Percentiles rank a stretch among this genome's conserved stretches.
phyloP scores from a whole-genome alignment of 2,113 vertebrate species.

The Pitta sordida region DNA sequence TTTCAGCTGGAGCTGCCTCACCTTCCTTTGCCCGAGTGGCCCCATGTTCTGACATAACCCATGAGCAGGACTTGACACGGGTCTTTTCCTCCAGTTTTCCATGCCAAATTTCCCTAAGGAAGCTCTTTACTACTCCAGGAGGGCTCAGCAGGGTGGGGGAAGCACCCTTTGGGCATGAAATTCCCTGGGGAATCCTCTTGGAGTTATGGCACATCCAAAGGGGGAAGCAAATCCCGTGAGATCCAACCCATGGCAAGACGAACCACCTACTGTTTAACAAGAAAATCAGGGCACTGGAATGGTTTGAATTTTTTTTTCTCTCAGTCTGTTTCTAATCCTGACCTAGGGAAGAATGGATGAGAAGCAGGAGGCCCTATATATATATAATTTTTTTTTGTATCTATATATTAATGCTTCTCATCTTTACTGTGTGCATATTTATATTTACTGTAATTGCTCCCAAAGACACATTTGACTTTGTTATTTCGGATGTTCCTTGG shows the following conservation, averaged over 20 bases:
- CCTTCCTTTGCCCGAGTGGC: not conserved
- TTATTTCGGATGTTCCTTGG: slow-evolving; percentile 8
- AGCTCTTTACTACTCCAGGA: not conserved
- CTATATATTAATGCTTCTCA: not conserved
- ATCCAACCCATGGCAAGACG: not conserved
- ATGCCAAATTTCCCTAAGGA: not conserved
- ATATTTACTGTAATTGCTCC: not conserved
- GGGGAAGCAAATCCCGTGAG: not conserved
- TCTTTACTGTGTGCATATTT: not conserved
- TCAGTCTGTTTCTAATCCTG: slow-evolving; percentile 37
- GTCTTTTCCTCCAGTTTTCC: not conserved
- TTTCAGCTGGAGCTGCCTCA: not conserved
- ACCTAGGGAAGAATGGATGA: not conserved
- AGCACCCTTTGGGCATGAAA: rapidly evolving
- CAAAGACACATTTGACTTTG: not conserved
- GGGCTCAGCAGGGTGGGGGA: rapidly evolving
- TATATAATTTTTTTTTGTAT: not conserved
- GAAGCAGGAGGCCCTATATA: not conserved
- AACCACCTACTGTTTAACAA: not conserved
- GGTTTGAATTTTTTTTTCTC: slow-evolving; percentile 15
- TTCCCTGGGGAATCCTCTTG: not conserved
- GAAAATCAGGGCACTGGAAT: not conserved
- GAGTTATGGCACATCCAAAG: not conserved
- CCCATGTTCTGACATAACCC: rapidly evolving
- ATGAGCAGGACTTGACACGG: not conserved